Evolutionary conservation across 2,888 invertebrate genomes (phyloP).

Genomic region (Sesamia inferens): DNA sequence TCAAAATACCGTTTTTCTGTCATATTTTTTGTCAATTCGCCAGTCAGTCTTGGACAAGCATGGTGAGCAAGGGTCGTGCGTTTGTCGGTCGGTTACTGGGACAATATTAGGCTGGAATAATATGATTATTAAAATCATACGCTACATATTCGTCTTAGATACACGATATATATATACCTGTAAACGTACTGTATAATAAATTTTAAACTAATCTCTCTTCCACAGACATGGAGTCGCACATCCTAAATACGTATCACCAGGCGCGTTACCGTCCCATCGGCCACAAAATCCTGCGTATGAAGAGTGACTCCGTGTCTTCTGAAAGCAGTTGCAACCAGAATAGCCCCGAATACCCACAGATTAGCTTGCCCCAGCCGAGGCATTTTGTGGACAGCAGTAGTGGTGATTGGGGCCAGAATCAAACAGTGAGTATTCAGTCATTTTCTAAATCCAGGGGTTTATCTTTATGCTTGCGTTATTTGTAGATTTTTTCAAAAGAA

Average conservation of each 20-base stretch:
- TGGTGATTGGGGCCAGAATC: conserved; percentile 75
- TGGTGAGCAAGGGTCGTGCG: too few relatives aligned
- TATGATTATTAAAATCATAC: background rate
- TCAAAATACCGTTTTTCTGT: too few relatives aligned
- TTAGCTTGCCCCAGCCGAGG: conserved; percentile 59
- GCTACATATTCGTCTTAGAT: background rate
- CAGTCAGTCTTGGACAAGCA: too few relatives aligned
- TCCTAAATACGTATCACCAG: conserved; percentile 85
- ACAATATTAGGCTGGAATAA: too few relatives aligned
- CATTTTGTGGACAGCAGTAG: conserved; percentile 71
- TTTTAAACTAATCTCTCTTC: conserved; percentile 17
- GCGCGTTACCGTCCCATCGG: conserved; percentile 83
- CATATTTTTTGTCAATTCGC: too few relatives aligned
- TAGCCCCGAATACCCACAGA: conserved; percentile 82
- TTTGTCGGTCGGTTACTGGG: too few relatives aligned
- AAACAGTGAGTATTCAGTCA: conserved; percentile 67
- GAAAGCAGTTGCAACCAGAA: conserved; percentile 83
- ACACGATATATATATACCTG: background rate
- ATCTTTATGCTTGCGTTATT: conserved; percentile 15
- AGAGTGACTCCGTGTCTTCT: conserved; percentile 83
- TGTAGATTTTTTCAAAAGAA: conserved; percentile 1
- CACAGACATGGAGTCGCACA: conserved; percentile 86
- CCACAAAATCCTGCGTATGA: conserved; percentile 81
- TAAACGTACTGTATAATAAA: background rate
- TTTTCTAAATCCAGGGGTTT: background rate